A percentile compares a stretch with the other conserved stretches of the same genome.
phyloP scores from a whole-genome alignment of 1,140 invertebrate genomes.

The Trachymyrmex cornetzi region DNA sequence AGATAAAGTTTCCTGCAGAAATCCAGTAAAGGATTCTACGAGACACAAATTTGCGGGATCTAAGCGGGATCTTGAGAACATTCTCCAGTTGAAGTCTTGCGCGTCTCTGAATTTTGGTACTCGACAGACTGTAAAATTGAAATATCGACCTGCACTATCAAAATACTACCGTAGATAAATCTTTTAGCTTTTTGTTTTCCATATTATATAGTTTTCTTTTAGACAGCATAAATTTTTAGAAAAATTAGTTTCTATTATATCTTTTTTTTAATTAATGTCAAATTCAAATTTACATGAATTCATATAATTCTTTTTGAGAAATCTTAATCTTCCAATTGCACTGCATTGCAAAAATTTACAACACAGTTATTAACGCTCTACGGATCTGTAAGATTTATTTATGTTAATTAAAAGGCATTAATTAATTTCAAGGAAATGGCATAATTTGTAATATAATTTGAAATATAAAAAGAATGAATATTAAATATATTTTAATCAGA shows the following conservation, averaged over 20 bases:
- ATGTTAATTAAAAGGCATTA: too few relatives aligned
- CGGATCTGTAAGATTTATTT: too few relatives aligned
- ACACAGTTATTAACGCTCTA: too few relatives aligned
- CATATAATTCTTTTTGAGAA: not conserved
- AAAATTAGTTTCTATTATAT: not conserved
- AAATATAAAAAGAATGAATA: too few relatives aligned
- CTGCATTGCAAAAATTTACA: too few relatives aligned
- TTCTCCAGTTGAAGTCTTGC: conserved; percentile 38
- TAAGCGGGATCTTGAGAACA: conserved; percentile 40
- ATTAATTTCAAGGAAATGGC: too few relatives aligned
- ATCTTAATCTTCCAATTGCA: too few relatives aligned
- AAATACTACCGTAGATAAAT: conserved; percentile 36
- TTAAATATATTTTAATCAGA: too few relatives aligned
- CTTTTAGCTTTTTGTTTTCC: not conserved
- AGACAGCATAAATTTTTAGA: not conserved
- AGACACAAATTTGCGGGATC: conserved; percentile 58
- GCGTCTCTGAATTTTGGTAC: conserved; percentile 39
- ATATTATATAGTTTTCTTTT: not conserved
- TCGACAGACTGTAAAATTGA: conserved; percentile 59
- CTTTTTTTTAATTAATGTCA: not conserved
- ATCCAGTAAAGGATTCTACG: conserved; percentile 44
- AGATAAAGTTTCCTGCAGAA: conserved; percentile 44
- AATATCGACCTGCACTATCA: conserved; percentile 47
- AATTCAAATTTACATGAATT: not conserved
- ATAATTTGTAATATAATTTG: too few relatives aligned